Percentiles rank a stretch among this genome's conserved stretches.
These are phyloP conservation scores for Xenopus tropicalis DNA, from an alignment of 2,113 vertebrate species.

Conservation along the genomic window UCB_Xtro_10.0 CM004449.2:79726001-79726500, in stretches of 20 bases:
- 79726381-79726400: conserved; percentile 17
- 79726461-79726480: conserved; percentile 26
- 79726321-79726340: background rate
- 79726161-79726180: too few species aligned
- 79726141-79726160: too few species aligned
- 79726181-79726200: too few species aligned
- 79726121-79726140: too few species aligned
- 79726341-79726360: conserved; percentile 1
- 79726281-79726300: background rate
- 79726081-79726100: too few species aligned
- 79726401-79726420: conserved; percentile 12
- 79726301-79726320: background rate
- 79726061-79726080: too few species aligned
- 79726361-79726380: conserved; percentile 1
- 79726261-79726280: background rate
- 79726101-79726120: too few species aligned
- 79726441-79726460: conserved; percentile 8
- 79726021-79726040: too few species aligned
- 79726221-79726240: background rate
- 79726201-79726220: too few species aligned
- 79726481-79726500: conserved; percentile 25
- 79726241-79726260: background rate
- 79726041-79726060: too few species aligned
- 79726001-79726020: too few species aligned
- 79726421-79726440: conserved; percentile 9